Base-by-base conservation (phyloP, 1,140 invertebrate species). In the Megathymus violae region DNA sequence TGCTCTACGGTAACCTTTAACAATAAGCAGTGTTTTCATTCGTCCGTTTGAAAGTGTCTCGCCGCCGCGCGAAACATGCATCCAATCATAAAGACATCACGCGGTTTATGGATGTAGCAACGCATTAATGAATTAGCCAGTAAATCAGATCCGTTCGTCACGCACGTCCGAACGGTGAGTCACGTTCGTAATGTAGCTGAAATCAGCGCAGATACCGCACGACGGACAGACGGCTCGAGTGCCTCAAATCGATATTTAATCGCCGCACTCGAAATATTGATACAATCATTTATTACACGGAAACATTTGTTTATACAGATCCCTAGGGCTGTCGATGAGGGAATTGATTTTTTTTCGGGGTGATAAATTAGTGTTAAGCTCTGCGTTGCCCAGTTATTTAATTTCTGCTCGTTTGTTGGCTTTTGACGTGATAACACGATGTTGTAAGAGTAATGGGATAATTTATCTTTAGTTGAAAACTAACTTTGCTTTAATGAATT, bases 191-290 rank as follows among this genome's bases (percentile, higher is more conserved):
- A 50, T 50, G 47, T 50, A 36, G 47, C 25, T 9, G 27, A 50
- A 50, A 27, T 36, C 17, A 17, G 17, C 27, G 14, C 25, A 15
- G 40, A 36, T 22, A 17, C 46, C 25, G 31, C 31, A n/a, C n/a
- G 11, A 48, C 47, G 27, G 14, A 36, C 46, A 13, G 46, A 31
- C 46, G 13, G 22, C 46, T 50, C 47, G 27, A 50, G 47, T 50
- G 47, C 47, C 3, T 13, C n/a, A 10, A 31, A 48, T 48, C 16
- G 19, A 15, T 48, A 48, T 48, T 48, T 48, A 48, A 48, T 46
- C 43, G 3, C 46, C 22, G 4, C 46, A 48, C 46, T 48, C 25
- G 46, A 48, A 31, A 22, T 19, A 48, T 48, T 7, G 46, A 31
- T 48, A 48, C 25, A 31, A 1, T 3, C 19, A 22, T n/a, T 22